Percentiles rank a stretch among this genome's conserved stretches.
Evolutionary conservation across 1,140 invertebrate species (phyloP).

Genomic region (Orchestia grillus): DNA sequence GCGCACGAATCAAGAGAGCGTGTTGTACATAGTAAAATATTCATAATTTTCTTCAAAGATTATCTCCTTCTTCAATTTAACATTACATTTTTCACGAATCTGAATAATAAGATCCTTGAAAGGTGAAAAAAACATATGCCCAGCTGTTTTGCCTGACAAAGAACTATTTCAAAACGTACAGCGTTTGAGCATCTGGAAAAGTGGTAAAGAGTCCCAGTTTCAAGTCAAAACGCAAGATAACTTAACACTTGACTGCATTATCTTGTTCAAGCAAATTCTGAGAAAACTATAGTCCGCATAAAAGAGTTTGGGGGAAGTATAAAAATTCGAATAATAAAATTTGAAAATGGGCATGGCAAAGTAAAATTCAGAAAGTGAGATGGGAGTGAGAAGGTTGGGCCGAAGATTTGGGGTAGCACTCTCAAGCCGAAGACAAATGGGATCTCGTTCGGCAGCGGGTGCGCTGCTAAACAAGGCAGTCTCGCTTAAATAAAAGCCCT

Average conservation of each 20-base stretch:
- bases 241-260: neutral
- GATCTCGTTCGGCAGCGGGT: constrained; percentile 43
- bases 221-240: neutral
- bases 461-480: constrained; percentile 26
- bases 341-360: neutral
- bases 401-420: neutral
- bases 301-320: neutral
- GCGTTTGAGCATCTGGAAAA: neutral
- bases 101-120: neutral
- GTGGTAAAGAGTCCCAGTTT: neutral
- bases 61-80: neutral
- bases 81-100: neutral
- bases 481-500: constrained; percentile 50
- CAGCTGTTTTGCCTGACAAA: neutral
- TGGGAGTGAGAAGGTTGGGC: neutral
- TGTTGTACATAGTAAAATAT: too few relatives aligned
- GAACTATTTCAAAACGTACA: neutral
- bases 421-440: constrained; percentile 42
- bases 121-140: neutral
- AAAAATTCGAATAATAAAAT: neutral
- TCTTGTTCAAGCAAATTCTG: neutral
- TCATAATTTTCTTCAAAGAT: neutral
- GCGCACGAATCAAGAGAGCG: too few relatives aligned
- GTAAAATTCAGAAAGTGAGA: neutral
- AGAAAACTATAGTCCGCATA: neutral